phyloP scores from a whole-genome alignment of 2,888 invertebrate genomes.

The Amphiduros pacificus region DNA sequence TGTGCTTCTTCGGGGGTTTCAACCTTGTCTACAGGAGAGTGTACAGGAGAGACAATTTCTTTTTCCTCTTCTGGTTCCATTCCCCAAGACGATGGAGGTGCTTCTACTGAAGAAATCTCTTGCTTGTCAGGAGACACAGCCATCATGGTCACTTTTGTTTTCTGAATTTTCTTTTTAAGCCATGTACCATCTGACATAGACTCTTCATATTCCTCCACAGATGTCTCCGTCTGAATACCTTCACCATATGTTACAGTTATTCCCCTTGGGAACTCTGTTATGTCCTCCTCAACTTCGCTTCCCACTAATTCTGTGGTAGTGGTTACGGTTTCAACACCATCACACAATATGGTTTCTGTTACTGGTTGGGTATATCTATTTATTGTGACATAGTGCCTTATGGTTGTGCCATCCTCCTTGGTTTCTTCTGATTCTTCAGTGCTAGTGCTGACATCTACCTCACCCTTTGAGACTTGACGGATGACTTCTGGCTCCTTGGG shows the following conservation, averaged over 20 bases:
- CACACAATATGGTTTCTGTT: conserved; percentile 4
- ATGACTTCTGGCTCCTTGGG: too few relatives aligned
- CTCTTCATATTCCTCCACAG: conserved; percentile 11
- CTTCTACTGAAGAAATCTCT: too few relatives aligned
- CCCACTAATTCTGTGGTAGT: conserved; percentile 10
- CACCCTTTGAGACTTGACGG: too few relatives aligned
- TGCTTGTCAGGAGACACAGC: too few relatives aligned
- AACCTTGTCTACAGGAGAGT: too few relatives aligned
- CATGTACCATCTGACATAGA: conserved; percentile 14
- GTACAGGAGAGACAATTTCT: too few relatives aligned
- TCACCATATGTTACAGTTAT: conserved; percentile 6
- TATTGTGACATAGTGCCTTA: conserved; percentile 5
- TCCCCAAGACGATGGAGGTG: too few relatives aligned
- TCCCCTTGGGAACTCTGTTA: conserved; percentile 17
- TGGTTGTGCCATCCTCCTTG: conserved; percentile 12
- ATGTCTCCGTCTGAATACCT: not conserved
- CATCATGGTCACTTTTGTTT: conserved; percentile 1
- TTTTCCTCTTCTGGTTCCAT: too few relatives aligned
- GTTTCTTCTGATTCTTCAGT: conserved; percentile 14
- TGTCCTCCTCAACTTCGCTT: conserved; percentile 17
- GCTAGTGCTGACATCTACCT: too few relatives aligned
- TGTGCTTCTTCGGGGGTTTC: too few relatives aligned
- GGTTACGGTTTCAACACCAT: conserved; percentile 11
- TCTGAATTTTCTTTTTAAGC: conserved; percentile 8
- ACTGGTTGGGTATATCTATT: conserved; percentile 11